Conservation (phyloP, 2,113 vertebrate species). For the Capra hircus region DNA sequence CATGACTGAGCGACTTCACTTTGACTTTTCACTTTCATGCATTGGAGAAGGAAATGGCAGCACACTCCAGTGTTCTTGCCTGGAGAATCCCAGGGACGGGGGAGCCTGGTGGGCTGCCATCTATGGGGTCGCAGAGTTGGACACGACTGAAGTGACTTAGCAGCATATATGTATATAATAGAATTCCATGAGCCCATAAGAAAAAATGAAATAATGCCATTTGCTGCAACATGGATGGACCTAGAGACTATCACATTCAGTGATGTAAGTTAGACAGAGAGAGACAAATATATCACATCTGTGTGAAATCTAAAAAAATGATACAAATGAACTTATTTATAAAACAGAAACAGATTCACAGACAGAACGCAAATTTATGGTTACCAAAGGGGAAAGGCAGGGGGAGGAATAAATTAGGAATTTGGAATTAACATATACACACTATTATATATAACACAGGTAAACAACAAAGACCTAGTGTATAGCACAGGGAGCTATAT, state of each 20-base stretch:
- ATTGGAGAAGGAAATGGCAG: no score
- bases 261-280: not conserved
- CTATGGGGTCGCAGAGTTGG: no score
- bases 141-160: no score
- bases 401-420: not conserved
- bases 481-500: not conserved
- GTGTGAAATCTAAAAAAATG: not conserved
- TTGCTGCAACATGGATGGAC: not conserved
- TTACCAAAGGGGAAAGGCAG: not conserved
- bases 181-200: not conserved
- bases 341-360: not conserved
- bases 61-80: no score
- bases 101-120: no score
- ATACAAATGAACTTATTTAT: not conserved
- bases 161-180: not conserved
- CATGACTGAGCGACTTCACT: no score
- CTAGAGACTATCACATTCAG: not conserved
- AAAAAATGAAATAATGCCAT: not conserved
- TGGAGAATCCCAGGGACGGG: no score
- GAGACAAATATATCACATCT: not conserved
- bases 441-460: not conserved
- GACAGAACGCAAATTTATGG: not conserved
- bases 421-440: not conserved
- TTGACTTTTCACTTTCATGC: no score
- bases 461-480: not conserved